A percentile compares a stretch with the other conserved stretches of the same genome.
These are phyloP conservation scores for Helicoverpa armigera DNA, from an alignment of 1,140 invertebrate genomes.

Conservation along the genomic window DNA sequence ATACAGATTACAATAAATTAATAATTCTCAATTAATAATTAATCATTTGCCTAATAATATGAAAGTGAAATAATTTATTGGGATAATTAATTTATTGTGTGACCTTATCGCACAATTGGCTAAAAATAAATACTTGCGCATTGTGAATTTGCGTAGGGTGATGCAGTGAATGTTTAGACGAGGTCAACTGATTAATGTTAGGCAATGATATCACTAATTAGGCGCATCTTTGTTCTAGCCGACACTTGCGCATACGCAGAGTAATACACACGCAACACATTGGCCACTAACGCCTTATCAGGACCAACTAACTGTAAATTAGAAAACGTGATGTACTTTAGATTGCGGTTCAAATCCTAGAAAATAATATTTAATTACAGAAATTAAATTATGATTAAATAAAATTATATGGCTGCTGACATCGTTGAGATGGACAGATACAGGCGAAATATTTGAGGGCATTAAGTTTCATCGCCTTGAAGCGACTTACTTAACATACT, in stretches of 20 bases:
- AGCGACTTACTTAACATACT: slow-evolving; percentile 36
- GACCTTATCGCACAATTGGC: slow-evolving; percentile 7
- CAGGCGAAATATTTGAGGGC: slow-evolving; percentile 2
- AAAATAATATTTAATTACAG: slow-evolving; percentile 13
- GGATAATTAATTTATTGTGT: not conserved
- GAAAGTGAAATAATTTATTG: slow-evolving; percentile 8
- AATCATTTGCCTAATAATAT: not conserved
- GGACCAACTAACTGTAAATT: too few species aligned
- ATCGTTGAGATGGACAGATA: slow-evolving; percentile 27
- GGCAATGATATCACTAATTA: slow-evolving; percentile 30
- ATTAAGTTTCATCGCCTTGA: slow-evolving; percentile 15
- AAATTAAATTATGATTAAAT: slow-evolving; percentile 22
- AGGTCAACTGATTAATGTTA: slow-evolving; percentile 44
- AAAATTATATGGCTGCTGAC: slow-evolving; percentile 28
- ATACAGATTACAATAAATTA: not conserved
- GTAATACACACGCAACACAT: not conserved
- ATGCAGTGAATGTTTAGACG: not conserved
- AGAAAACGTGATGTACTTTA: not conserved
- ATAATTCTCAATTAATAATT: not conserved
- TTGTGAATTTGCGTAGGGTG: slow-evolving; percentile 21
- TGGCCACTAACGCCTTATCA: slow-evolving; percentile 3
- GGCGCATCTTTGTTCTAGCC: slow-evolving; percentile 41
- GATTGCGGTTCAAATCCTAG: slow-evolving; percentile 6
- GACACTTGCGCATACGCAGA: slow-evolving; percentile 9
- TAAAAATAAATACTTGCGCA: slow-evolving; percentile 17